phyloP scores from a whole-genome alignment of 2,113 vertebrate genomes.

The Psephotus haematonotus region DNA sequence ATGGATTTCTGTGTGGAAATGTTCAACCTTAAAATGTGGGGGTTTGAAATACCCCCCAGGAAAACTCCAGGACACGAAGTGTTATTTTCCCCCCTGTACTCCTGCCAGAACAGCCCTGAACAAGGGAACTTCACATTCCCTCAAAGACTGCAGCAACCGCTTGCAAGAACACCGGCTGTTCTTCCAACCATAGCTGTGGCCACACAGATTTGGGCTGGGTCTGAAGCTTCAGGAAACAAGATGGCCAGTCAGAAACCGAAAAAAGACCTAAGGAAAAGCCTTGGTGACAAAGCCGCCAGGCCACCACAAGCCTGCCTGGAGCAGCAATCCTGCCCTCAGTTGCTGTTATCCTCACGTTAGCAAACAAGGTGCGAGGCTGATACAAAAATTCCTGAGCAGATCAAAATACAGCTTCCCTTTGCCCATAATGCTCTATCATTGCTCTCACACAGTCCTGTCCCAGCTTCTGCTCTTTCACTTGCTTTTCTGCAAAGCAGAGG shows the following conservation, averaged over 20 bases:
- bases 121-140: background rate
- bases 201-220: background rate
- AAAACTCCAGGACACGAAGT: background rate
- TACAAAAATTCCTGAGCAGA: background rate
- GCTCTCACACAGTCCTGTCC: background rate
- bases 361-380: background rate
- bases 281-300: background rate
- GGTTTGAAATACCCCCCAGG: background rate
- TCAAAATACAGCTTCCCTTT: background rate
- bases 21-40: background rate
- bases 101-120: background rate
- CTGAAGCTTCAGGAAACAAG: background rate
- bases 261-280: background rate
- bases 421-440: background rate
- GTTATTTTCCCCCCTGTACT: background rate
- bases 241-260: background rate
- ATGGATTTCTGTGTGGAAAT: background rate
- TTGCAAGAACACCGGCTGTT: background rate
- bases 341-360: background rate
- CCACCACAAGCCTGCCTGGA: background rate
- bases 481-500: background rate
- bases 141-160: background rate
- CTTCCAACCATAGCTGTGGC: background rate
- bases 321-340: background rate
- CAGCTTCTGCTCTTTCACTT: background rate